Conservation (phyloP, 1,140 invertebrate genomes). For the Phymastichus coffea region DNA sequence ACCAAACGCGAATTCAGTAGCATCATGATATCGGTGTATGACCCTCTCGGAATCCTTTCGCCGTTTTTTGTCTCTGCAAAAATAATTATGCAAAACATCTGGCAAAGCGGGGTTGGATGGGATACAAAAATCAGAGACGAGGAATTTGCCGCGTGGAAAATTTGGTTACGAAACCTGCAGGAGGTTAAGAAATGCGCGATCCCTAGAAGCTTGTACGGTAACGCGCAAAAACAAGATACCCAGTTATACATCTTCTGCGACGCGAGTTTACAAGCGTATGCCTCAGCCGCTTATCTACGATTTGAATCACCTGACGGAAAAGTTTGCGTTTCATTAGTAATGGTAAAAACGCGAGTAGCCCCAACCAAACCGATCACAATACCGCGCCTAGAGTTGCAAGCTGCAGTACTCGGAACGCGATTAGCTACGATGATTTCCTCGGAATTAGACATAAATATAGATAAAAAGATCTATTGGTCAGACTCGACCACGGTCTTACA, state of each 20-base stretch:
- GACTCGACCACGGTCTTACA: background rate
- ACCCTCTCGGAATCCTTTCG: background rate
- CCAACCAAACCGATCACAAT: too few species aligned
- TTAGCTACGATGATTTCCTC: background rate
- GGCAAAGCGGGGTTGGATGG: too few species aligned
- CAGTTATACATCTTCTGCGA: background rate
- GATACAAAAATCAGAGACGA: too few species aligned
- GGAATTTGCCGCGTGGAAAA: background rate
- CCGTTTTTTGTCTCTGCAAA: too few species aligned
- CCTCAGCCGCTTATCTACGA: conserved; percentile 34
- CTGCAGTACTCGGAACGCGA: background rate
- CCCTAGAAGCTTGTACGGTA: background rate
- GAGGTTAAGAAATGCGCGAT: background rate
- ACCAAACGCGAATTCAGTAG: background rate
- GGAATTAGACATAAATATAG: background rate
- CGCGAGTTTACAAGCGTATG: conserved; percentile 31
- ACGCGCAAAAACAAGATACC: too few species aligned
- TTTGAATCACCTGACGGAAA: too few species aligned
- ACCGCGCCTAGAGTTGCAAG: conserved; percentile 26
- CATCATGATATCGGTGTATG: too few species aligned
- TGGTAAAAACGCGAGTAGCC: too few species aligned
- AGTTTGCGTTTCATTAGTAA: too few species aligned
- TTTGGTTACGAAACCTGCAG: background rate
- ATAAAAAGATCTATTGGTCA: background rate
- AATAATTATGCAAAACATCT: too few species aligned